Evolutionary conservation across 2,888 invertebrate species (phyloP), one percentile per base, ranked within the genome.

Genomic region (Orthosia incerta): DNA sequence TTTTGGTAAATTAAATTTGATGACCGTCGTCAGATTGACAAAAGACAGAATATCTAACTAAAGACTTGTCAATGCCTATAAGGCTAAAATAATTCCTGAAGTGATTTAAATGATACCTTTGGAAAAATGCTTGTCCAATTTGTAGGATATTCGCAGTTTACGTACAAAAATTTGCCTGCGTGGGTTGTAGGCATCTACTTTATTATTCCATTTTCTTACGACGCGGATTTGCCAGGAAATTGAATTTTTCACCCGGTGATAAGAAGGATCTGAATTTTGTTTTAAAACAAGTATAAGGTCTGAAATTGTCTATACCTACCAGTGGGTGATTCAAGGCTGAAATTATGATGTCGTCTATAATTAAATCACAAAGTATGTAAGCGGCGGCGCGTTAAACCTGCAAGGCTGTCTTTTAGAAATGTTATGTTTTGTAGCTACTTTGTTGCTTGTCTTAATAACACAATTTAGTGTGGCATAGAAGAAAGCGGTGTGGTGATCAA

Each of bases 121-220:
- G n/a, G 4, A 13, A n/a, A 59, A 45, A 45, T 20, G n/a, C 39
- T 15, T 60, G 4, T 20, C 45, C 20, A 45, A 60, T 60, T 45
- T 60, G 11, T 45, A 20, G 15, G 15, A 12, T 20, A 7, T 39
- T 39, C 5, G 12, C 5, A 60, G 16, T 26, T 59, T n/a, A 20
- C 20, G 20, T 31, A 48, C 15, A 67, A 67, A 31, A 20, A 63
- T 20, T 50, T 20, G 53, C 12, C 20, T 26, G 18, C 53, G 13
- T 45, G 55, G 16, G 9, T 46, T 9, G 55, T 23, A 55, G 55
- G 39, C 39, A 23, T 20, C 66, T 69, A 26, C 26, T 65, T 65
- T 26, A 65, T 46, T 65, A 70, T 70, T 60, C 31, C 15, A 71
- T 72, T 65, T 74, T 46, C 64, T 64, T 64, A 3, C 26, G 69